Evolutionary conservation across 2,113 vertebrate species (phyloP).

Genomic region (Malurus alboscapulatus): DNA sequence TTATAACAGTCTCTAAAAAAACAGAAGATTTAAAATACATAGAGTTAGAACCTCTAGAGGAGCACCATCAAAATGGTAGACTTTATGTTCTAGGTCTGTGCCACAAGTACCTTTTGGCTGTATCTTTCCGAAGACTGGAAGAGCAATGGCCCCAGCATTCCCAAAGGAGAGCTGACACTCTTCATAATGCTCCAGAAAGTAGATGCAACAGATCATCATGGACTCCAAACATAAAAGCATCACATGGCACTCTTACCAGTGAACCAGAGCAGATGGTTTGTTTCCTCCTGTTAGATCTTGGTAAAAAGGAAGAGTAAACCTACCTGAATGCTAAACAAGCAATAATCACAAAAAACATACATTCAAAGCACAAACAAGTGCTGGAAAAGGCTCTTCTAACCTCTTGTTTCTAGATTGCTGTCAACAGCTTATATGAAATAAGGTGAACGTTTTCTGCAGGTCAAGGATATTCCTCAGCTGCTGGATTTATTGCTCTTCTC

Average conservation of each 20-base stretch:
- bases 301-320: background rate
- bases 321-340: background rate
- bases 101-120: background rate
- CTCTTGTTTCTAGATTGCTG: background rate
- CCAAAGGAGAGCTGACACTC: background rate
- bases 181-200: background rate
- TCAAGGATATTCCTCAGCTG: background rate
- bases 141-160: background rate
- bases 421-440: background rate
- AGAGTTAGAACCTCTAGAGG: background rate
- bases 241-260: background rate
- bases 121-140: background rate
- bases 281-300: background rate
- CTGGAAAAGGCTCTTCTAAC: background rate
- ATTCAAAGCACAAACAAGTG: background rate
- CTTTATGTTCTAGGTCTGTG: background rate
- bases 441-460: background rate
- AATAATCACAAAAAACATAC: background rate
- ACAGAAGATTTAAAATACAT: background rate
- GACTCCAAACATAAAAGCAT: background rate
- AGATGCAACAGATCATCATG: background rate
- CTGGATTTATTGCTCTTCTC: background rate
- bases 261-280: background rate
- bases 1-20: background rate
- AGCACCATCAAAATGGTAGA: background rate